phyloP scores from a whole-genome alignment of 2,797 vertebrate species.

The Adrianichthys oophorus region DNA sequence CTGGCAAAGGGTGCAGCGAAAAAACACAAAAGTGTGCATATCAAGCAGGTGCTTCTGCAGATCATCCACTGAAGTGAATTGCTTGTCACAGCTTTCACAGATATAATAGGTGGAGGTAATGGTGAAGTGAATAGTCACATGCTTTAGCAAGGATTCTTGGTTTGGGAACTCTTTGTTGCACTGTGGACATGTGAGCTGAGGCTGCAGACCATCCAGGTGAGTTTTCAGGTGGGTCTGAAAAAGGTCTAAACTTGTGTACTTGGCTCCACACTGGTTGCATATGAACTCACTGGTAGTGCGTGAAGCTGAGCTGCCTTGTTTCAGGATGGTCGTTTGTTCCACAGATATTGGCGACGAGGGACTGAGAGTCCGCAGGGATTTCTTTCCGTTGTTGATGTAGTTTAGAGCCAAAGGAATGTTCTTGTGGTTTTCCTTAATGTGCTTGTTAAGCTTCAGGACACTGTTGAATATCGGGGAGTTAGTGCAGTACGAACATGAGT shows the following conservation, averaged over 20 bases:
- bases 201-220: conserved; percentile 91
- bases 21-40: conserved; percentile 99
- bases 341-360: conserved; percentile 92
- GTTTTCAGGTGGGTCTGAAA: conserved; percentile 99
- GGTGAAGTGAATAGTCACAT: conserved; percentile 95
- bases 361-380: conserved; percentile 90
- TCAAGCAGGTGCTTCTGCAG: conserved; percentile 96
- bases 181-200: conserved; percentile 93
- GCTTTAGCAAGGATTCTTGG: conserved; percentile 94
- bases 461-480: conserved; percentile 99
- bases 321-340: conserved; percentile 88
- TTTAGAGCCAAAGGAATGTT: conserved; percentile 98
- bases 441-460: conserved; percentile 96
- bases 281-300: conserved; percentile 90
- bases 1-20: conserved; percentile 97
- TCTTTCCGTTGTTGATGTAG: conserved; percentile 97
- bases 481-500: conserved; percentile 98
- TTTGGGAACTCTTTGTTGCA: conserved; percentile 98
- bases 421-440: conserved; percentile 99
- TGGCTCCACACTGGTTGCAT: conserved; percentile 98
- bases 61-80: conserved; percentile 97
- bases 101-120: conserved; percentile 97
- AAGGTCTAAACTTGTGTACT: conserved; percentile 92
- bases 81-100: conserved; percentile 98
- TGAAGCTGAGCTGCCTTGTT: conserved; percentile 86